phyloP scores from a whole-genome alignment of 2,797 vertebrate species.

The Chlorospingus semifuscus region DNA sequence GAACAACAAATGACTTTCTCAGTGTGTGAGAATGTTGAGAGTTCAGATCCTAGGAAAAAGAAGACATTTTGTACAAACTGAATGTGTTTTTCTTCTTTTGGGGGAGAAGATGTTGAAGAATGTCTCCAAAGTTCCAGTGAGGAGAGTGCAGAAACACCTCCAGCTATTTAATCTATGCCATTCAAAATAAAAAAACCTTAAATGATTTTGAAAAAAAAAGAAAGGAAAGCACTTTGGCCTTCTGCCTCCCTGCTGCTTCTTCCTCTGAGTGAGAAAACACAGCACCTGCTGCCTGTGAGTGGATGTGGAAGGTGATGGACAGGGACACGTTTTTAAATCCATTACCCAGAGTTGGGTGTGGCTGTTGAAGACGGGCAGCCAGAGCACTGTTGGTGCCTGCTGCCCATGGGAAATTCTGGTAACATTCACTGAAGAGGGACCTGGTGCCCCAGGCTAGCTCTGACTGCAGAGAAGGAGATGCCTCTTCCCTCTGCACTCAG shows the following conservation, averaged over 20 bases:
- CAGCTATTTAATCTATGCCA: neutral
- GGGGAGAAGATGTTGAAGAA: neutral
- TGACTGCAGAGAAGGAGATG: neutral
- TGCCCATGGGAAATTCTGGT: neutral
- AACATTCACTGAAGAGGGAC: neutral
- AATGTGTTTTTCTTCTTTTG: neutral
- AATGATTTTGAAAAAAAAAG: neutral
- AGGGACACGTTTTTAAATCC: fast-evolving
- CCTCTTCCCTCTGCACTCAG: neutral
- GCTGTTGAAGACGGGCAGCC: neutral
- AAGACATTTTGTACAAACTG: neutral
- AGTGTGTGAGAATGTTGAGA: neutral
- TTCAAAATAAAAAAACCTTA: neutral
- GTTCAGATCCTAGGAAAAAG: neutral
- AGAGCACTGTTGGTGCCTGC: neutral
- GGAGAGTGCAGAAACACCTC: neutral
- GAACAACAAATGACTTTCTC: neutral
- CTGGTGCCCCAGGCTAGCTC: neutral
- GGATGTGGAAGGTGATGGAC: neutral
- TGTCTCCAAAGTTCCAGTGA: neutral
- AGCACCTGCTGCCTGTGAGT: neutral
- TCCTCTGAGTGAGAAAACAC: neutral
- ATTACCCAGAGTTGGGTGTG: fast-evolving
- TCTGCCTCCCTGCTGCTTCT: neutral
- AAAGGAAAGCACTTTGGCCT: neutral